Percentiles rank a stretch among this genome's conserved stretches.
Evolutionary conservation across 2,113 vertebrate genomes (phyloP).

Genomic region (Syrmaticus mikado): DNA sequence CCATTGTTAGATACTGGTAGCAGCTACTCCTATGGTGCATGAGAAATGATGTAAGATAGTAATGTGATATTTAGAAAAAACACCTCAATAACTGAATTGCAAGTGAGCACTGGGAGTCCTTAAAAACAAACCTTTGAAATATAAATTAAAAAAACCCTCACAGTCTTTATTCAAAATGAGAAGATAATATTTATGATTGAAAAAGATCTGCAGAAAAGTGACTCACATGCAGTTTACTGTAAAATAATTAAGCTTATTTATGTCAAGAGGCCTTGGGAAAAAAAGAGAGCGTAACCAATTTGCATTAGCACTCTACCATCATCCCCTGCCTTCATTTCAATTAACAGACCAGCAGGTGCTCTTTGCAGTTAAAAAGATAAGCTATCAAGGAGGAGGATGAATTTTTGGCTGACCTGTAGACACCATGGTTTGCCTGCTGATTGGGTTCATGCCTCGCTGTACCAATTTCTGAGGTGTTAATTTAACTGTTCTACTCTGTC

Average conservation of each 20-base stretch:
- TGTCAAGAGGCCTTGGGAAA: conserved; percentile 85
- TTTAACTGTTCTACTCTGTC: conserved; percentile 88
- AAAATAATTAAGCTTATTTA: conserved; percentile 94
- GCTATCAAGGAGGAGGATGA: conserved; percentile 80
- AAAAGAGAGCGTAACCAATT: conserved; percentile 80
- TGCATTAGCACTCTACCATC: conserved; percentile 78
- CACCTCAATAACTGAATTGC: neutral
- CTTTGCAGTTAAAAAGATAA: conserved; percentile 85
- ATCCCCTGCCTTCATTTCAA: conserved; percentile 86
- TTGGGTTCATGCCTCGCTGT: conserved; percentile 84
- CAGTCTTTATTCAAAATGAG: conserved; percentile 68
- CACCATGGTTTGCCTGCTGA: conserved; percentile 90
- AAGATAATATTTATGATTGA: conserved; percentile 69
- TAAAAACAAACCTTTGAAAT: conserved; percentile 17
- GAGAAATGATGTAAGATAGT: conserved; percentile 19
- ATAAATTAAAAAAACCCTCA: conserved; percentile 11
- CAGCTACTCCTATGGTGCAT: neutral
- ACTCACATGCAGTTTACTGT: conserved; percentile 67
- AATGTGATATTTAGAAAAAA: neutral
- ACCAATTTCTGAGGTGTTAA: conserved; percentile 97
- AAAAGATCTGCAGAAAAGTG: conserved; percentile 59
- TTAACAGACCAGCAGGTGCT: conserved; percentile 97
- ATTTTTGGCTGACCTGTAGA: conserved; percentile 89
- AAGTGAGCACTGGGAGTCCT: neutral
- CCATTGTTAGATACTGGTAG: conserved; percentile 14